phyloP scores from a whole-genome alignment of 2,113 vertebrate genomes.

The Bolborhynchus lineola region DNA sequence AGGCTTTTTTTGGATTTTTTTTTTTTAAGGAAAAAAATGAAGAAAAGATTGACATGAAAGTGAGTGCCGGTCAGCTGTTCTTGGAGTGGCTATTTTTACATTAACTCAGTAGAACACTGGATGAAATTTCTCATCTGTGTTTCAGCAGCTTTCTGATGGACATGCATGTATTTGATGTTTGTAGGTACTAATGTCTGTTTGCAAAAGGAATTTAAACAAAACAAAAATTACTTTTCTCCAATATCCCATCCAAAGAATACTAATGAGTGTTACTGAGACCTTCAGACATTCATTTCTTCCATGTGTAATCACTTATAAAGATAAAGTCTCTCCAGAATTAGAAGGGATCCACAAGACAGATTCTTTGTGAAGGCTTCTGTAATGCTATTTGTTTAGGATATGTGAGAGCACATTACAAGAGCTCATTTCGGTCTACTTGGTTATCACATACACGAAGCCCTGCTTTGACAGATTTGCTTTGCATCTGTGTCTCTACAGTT shows the following conservation, averaged over 20 bases:
- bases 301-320: neutral
- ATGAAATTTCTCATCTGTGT: neutral
- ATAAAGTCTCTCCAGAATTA: neutral
- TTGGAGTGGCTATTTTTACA: slow-evolving; percentile 60
- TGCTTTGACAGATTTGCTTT: accelerated
- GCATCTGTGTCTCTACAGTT: neutral
- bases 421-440: neutral
- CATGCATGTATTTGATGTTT: neutral
- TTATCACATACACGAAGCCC: neutral
- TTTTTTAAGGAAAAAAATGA: neutral
- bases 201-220: neutral
- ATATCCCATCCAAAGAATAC: slow-evolving; percentile 14
- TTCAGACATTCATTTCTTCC: slow-evolving; percentile 26
- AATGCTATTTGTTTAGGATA: neutral
- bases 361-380: neutral
- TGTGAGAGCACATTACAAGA: neutral
- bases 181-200: slow-evolving; percentile 1
- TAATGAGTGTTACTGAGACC: neutral
- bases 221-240: slow-evolving; percentile 12
- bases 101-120: slow-evolving; percentile 43
- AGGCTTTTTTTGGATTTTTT: neutral
- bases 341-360: neutral
- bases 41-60: neutral
- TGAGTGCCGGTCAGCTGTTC: slow-evolving; percentile 19
- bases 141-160: neutral